Evolutionary conservation across 92 coral and sea anemone genomes (phyloP).

Genomic region (Paramuricea clavata): DNA sequence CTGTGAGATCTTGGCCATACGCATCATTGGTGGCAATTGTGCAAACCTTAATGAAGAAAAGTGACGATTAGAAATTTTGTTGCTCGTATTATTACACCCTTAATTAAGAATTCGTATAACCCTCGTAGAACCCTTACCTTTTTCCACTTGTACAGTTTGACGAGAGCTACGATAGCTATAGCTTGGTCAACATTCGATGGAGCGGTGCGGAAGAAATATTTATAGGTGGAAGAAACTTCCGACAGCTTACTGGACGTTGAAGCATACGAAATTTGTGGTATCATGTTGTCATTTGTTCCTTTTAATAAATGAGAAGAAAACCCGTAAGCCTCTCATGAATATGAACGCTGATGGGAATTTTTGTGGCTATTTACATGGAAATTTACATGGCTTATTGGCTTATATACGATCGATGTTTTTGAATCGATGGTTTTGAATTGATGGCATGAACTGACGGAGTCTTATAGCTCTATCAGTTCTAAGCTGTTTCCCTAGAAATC

Average conservation of each 20-base stretch:
- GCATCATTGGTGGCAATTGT: conserved; percentile 90
- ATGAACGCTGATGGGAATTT: neutral
- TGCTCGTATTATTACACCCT: no score
- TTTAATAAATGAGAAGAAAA: conserved; percentile 8
- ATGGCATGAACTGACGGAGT: no score
- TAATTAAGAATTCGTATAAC: no score
- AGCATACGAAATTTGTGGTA: conserved; percentile 94
- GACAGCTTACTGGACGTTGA: conserved; percentile 94
- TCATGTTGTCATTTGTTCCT: conserved; percentile 82
- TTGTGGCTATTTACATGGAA: no score
- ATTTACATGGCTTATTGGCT: neutral
- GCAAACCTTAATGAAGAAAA: conserved; percentile 20
- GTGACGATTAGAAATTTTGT: neutral
- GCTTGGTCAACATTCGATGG: conserved; percentile 95
- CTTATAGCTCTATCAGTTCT: no score
- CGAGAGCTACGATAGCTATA: conserved; percentile 82
- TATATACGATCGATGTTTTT: no score
- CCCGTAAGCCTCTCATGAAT: neutral
- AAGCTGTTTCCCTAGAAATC: no score
- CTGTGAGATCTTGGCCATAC: conserved; percentile 89
- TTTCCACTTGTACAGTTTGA: conserved; percentile 87
- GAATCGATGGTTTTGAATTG: no score
- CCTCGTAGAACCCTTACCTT: conserved; percentile 69
- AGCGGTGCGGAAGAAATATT: conserved; percentile 90
- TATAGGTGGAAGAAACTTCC: conserved; percentile 85